These are phyloP conservation scores for Lacanobia oleracea DNA, from an alignment of 2,888 invertebrate genomes.

Conservation along the genomic window DNA sequence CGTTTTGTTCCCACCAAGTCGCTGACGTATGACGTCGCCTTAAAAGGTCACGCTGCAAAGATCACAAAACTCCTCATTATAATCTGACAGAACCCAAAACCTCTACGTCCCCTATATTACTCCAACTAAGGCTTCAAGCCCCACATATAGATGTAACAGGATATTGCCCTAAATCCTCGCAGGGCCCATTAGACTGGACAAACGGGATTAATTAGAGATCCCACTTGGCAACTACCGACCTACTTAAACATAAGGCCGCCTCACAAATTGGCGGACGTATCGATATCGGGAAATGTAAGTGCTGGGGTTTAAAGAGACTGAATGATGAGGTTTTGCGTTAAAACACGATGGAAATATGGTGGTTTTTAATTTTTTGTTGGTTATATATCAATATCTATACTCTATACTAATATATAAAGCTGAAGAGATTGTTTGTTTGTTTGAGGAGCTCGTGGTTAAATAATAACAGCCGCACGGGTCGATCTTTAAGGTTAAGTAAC, in stretches of 20 bases:
- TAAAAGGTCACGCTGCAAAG: neutral
- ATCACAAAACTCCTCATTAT: conserved; percentile 23
- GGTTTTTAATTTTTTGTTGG: too few relatives aligned
- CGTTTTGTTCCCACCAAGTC: too few relatives aligned
- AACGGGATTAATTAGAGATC: conserved; percentile 63
- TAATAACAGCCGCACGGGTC: too few relatives aligned
- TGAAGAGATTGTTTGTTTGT: too few relatives aligned
- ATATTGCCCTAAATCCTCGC: conserved; percentile 52
- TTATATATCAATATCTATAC: too few relatives aligned
- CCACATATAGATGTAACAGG: conserved; percentile 43
- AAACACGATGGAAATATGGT: neutral
- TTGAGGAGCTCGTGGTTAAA: too few relatives aligned
- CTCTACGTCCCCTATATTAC: conserved; percentile 22
- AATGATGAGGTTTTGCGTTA: neutral
- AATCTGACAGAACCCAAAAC: conserved; percentile 14
- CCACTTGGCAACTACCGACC: conserved; percentile 50
- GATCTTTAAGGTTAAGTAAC: too few relatives aligned
- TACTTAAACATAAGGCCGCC: conserved; percentile 48
- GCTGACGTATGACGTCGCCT: too few relatives aligned
- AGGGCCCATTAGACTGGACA: conserved; percentile 62
- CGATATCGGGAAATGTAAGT: conserved; percentile 28
- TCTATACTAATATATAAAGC: too few relatives aligned
- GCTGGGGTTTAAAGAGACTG: neutral
- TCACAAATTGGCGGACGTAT: conserved; percentile 53
- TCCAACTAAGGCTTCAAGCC: conserved; percentile 15